phyloP scores from a whole-genome alignment of 2,888 invertebrate species.

The Clepsis dumicolana region DNA sequence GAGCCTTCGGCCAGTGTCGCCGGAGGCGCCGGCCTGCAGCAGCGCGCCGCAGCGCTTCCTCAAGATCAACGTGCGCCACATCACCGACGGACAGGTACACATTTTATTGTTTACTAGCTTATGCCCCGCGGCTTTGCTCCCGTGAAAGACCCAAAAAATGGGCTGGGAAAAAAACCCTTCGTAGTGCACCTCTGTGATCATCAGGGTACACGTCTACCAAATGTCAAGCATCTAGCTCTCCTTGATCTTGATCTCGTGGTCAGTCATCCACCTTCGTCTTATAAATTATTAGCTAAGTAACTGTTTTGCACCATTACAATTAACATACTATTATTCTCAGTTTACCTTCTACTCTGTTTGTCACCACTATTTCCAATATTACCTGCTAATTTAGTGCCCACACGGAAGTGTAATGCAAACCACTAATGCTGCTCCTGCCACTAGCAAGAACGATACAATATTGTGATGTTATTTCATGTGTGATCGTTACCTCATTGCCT shows the following conservation, averaged over 20 bases:
- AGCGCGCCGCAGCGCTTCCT: constrained; percentile 93
- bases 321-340: not conserved
- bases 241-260: no score
- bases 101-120: not conserved
- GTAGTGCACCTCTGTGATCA: no score
- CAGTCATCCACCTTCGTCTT: no score
- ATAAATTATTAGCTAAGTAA: no score
- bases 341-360: not conserved
- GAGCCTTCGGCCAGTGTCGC: constrained; percentile 93
- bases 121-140: no score
- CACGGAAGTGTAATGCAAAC: not conserved
- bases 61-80: constrained; percentile 96
- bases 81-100: constrained; percentile 94
- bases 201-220: no score
- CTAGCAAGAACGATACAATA: not conserved
- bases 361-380: not conserved
- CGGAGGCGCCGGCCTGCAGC: constrained; percentile 89
- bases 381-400: not conserved
- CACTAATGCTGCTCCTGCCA: not conserved
- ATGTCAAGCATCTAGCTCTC: no score
- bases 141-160: no score
- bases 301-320: no score
- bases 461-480: constrained; percentile 2
- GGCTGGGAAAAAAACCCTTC: no score
- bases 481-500: not conserved